Evolutionary conservation across 1,140 invertebrate genomes (phyloP).

Genomic region (Sesamia nonagrioides): DNA sequence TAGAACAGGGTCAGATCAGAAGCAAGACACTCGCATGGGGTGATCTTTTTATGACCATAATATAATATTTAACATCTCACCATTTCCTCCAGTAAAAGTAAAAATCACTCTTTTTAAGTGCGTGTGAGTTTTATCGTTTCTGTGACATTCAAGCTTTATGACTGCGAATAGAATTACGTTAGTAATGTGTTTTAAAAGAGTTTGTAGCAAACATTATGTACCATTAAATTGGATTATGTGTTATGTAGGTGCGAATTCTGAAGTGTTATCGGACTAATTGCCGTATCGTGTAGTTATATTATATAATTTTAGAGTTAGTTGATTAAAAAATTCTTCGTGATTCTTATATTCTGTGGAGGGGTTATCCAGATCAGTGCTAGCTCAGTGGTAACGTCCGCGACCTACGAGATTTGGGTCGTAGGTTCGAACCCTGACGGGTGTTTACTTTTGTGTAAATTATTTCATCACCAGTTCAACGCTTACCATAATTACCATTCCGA

Average conservation of each 20-base stretch:
- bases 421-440: too few species aligned
- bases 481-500: too few species aligned
- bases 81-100: conserved; percentile 13
- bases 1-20: too few species aligned
- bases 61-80: neutral
- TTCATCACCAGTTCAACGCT: too few species aligned
- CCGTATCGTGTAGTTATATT: conserved; percentile 1
- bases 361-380: too few species aligned
- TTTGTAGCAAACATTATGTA: conserved; percentile 10
- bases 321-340: neutral
- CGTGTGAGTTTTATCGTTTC: conserved; percentile 2
- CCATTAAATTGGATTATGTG: conserved; percentile 23
- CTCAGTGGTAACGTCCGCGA: too few species aligned
- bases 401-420: too few species aligned
- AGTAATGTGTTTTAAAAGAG: conserved; percentile 25
- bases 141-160: conserved; percentile 30
- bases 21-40: too few species aligned
- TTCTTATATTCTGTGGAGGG: too few species aligned
- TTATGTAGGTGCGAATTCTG: neutral
- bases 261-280: conserved; percentile 4
- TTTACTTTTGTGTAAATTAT: too few species aligned
- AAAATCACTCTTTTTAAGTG: neutral
- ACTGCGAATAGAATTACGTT: conserved; percentile 32
- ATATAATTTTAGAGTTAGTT: neutral
- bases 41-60: neutral